Conservation (phyloP, 2,113 vertebrate genomes). For the Megaceryle torquata region DNA sequence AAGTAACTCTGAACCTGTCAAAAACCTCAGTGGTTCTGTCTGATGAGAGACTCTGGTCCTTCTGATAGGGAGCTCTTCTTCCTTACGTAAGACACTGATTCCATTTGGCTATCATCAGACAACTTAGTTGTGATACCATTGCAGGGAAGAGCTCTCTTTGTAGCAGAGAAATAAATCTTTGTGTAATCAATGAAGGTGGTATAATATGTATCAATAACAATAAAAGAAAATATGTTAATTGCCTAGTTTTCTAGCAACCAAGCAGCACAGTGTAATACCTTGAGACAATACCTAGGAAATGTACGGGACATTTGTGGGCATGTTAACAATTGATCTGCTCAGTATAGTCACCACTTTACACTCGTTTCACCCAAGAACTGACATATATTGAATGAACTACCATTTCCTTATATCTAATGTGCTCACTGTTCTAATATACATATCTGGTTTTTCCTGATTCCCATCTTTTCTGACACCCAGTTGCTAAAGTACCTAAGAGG, state of each 20-base stretch:
- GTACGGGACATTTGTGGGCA: background rate
- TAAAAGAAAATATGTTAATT: background rate
- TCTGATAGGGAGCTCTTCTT: background rate
- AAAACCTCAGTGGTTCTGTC: background rate
- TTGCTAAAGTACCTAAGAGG: background rate
- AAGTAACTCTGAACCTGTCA: background rate
- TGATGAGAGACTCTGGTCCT: background rate
- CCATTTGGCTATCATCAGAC: background rate
- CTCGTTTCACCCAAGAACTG: background rate
- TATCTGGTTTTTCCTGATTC: background rate
- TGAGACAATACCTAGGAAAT: background rate
- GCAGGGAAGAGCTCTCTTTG: background rate
- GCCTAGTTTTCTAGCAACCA: background rate
- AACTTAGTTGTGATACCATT: background rate
- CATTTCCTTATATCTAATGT: background rate
- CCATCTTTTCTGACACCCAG: background rate
- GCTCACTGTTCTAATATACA: background rate
- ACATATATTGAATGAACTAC: background rate
- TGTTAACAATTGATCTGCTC: background rate
- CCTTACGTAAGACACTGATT: background rate
- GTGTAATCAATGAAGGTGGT: background rate
- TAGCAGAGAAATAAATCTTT: background rate
- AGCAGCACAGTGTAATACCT: background rate
- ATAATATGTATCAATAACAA: background rate
- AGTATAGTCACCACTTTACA: background rate